Evolutionary conservation across 2,888 invertebrate genomes (phyloP), one percentile per base, ranked within the genome.

Genomic region (Empis stercorea): DNA sequence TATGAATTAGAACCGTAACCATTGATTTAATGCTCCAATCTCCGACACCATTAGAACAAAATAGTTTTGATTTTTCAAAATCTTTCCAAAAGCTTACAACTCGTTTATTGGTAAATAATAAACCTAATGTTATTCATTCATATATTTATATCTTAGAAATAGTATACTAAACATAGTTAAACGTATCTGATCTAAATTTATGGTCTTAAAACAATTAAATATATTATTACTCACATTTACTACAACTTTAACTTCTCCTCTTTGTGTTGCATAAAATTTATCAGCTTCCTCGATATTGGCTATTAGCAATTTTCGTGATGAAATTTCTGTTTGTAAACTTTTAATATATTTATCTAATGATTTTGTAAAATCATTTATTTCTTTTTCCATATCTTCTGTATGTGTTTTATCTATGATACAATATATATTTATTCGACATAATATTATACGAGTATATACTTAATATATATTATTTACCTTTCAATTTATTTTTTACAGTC

Each of bases 171-270:
- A n/a, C n/a, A n/a, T n/a, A n/a, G n/a, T n/a, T n/a, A n/a, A n/a
- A n/a, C n/a, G n/a, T n/a, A n/a, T n/a, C n/a, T n/a, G n/a, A n/a
- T n/a, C n/a, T 20, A 20, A 20, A 20, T 5, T 4, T 20, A 4
- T 20, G 20, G 20, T 5, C n/a, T n/a, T n/a, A 20, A 20, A 20
- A 20, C 20, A 4, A 20, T 20, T 4, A 20, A 20, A 32, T 32
- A 20, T 23, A 40, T 17, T 27, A 32, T 17, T 10, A 79, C 86
- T 81, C 71, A 94, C 95, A 76, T 88, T 92, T 49, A 88, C 87
- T 23, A 96, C 95, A 52, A 95, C 84, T 75, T 92, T 93, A 13
- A 95, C 95, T 73, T 97, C 96, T 7, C 87, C 86, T 51, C 86
- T 76, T 65, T 96, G 95, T 15, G 84, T 86, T 37, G 87, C 84